Evolutionary conservation across 2,888 invertebrate genomes (phyloP), one percentile per base, ranked within the genome.

Genomic region (Leptopilina drosophilae): DNA sequence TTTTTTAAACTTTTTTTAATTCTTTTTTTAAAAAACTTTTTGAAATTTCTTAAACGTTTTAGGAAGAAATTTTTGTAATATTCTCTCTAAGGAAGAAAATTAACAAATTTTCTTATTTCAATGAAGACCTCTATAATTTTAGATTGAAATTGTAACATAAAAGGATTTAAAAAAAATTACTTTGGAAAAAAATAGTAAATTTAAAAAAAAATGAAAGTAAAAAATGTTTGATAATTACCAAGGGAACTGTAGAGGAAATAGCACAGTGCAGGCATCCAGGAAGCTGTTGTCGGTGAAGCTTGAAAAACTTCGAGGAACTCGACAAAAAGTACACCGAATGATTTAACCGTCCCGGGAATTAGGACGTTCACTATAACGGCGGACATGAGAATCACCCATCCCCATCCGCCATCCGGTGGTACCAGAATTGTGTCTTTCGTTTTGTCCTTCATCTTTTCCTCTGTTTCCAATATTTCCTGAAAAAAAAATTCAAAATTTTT

Each of bases 181-280:
- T 73, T 77, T 40, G 46, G 9, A 46, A 46, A 59, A 59, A n/a
- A 59, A 15, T 33, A 5, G 33, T 33, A 3, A 33, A 33, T 33
- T 33, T 33, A 33, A 15, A 15, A 15, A 59, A n/a, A 15, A 33
- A 78, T 78, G 78, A 82, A 33, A 33, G 33, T 33, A 33, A 33
- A 33, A 33, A 33, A 33, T 33, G 33, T 33, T 2, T 33, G 5
- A 33, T 33, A 33, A 33, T 93, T 91, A 97, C 97, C 97, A 90
- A 97, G 93, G 85, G 97, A 97, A 91, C 96, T 97, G 93, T 97
- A 97, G 15, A 97, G 93, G 92, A 97, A 97, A 91, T 97, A 97
- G 88, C 97, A 97, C 7, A 97, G 91, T 0, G 97, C 96, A 14
- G 97, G 96, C 87, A 97, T 96, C 93, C 97, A 97, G 0, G 96